These are phyloP conservation scores for Anhinga rufa DNA, from an alignment of 2,113 vertebrate species.

Conservation along the genomic window DNA sequence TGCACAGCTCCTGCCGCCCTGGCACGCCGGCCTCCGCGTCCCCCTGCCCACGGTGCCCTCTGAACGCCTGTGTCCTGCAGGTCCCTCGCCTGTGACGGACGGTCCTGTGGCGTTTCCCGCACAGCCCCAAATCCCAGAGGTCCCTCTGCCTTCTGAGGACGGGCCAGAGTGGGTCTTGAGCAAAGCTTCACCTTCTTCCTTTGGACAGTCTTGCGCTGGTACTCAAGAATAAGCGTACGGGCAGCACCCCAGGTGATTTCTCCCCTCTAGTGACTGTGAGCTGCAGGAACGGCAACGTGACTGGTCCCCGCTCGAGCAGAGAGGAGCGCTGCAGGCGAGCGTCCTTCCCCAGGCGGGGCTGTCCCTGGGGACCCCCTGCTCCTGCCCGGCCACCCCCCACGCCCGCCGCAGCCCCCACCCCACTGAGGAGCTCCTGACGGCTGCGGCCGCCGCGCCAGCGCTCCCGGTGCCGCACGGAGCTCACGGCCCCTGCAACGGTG, in stretches of 20 bases:
- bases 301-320: not conserved
- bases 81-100: not conserved
- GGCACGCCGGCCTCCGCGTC: accelerated
- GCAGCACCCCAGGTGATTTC: not conserved
- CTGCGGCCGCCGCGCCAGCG: not conserved
- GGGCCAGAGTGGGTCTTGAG: not conserved
- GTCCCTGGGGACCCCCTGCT: not conserved
- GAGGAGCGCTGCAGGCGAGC: not conserved
- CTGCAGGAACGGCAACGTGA: not conserved
- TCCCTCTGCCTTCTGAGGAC: not conserved
- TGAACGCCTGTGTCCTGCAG: not conserved
- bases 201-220: not conserved
- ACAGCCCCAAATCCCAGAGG: not conserved
- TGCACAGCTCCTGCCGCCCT: not conserved
- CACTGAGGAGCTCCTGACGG: too few species aligned
- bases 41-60: not conserved
- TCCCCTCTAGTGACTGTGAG: not conserved
- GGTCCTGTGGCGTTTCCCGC: not conserved
- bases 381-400: not conserved
- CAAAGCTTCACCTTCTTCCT: not conserved
- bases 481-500: not conserved
- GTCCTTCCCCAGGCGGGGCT: not conserved
- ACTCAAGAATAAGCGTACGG: not conserved
- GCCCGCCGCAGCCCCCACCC: too few species aligned
- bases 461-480: not conserved